Base-by-base conservation (phyloP, 2,797 vertebrate genomes). In the Adrianichthys oophorus region DNA sequence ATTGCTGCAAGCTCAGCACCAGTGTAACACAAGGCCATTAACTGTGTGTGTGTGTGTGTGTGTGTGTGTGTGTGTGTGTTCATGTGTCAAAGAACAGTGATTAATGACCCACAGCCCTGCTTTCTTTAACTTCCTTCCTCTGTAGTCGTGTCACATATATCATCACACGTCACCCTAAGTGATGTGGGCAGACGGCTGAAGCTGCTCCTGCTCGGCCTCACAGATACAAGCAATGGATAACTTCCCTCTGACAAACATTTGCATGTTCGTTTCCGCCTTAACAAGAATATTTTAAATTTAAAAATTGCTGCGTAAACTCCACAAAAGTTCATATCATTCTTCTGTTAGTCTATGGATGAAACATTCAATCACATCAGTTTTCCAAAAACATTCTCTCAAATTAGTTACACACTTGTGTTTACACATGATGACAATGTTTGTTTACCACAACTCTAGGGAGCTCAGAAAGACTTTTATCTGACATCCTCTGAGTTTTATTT, bases 61-160 rank as follows among this genome's bases (percentile, higher is more conserved):
- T 46, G 56, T 32, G 48, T 74, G 26, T 54, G 49, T 18, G 49
- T 59, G 57, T 57, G 60, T 62, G 73, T 61, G 72, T 78, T 52
- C 68, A 57, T 48, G 61, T 89, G 87, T 89, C 87, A 89, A 15
- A 71, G 47, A 69, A 56, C 58, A 56, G 55, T 91, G 91, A 92
- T 91, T 91, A 89, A 92, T 90, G 89, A 84, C 82, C 78, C 75
- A 52, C 76, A 72, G 77, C 77, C 69, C 63, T 63, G 68, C 78
- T 77, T 84, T 78, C 82, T 82, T 79, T 70, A 60, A 79, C 86
- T 88, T 91, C 88, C 91, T 90, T 90, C 85, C 89, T 83, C 67
- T 76, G 68, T 57, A 65, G 65, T 73, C 53, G 49, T 87, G 87
- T 90, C 86, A 86, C 82, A 86, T 78, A 78, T 68, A 77, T 86